Evolutionary conservation across 64 coral and sea anemone species (phyloP).

Genomic region (Montipora capricornis): DNA sequence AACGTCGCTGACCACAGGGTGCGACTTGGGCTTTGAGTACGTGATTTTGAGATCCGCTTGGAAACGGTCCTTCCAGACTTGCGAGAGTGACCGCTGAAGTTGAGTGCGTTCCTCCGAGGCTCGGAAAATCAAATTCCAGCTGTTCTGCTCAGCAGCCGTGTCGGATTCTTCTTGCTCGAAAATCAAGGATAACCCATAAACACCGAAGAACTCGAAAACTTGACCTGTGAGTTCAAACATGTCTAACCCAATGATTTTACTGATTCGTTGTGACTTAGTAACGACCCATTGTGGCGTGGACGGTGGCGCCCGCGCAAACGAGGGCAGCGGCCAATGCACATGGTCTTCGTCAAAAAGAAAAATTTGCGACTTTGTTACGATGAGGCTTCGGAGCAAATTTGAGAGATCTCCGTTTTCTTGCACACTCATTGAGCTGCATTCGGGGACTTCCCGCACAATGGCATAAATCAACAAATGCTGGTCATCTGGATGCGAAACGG

Average conservation of each 20-base stretch:
- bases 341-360: slow-evolving; percentile 99
- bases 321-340: slow-evolving; percentile 96
- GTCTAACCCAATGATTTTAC: slow-evolving; percentile 87
- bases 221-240: slow-evolving; percentile 73
- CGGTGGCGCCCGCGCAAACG: slow-evolving; percentile 82
- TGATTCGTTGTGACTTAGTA: slow-evolving; percentile 79
- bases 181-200: slow-evolving; percentile 83
- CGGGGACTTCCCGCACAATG: slow-evolving; percentile 81
- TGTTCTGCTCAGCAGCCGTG: slow-evolving; percentile 30
- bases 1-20: slow-evolving; percentile 9
- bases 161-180: slow-evolving; percentile 69
- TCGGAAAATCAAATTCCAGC: slow-evolving; percentile 88
- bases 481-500: slow-evolving; percentile 13
- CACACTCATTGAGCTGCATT: not conserved
- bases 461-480: slow-evolving; percentile 88
- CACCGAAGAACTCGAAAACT: slow-evolving; percentile 74
- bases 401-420: slow-evolving; percentile 78
- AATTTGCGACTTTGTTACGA: slow-evolving; percentile 83
- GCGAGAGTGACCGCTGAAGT: slow-evolving; percentile 88
- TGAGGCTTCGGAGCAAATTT: slow-evolving; percentile 80
- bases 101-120: slow-evolving; percentile 89
- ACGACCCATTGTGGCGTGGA: slow-evolving; percentile 98
- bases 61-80: slow-evolving; percentile 95
- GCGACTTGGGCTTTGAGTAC: slow-evolving; percentile 72
- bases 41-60: slow-evolving; percentile 86